Evolutionary conservation across 2,113 vertebrate species (phyloP), one percentile per base, ranked within the genome.

Genomic region (Spilogale gracilis): DNA sequence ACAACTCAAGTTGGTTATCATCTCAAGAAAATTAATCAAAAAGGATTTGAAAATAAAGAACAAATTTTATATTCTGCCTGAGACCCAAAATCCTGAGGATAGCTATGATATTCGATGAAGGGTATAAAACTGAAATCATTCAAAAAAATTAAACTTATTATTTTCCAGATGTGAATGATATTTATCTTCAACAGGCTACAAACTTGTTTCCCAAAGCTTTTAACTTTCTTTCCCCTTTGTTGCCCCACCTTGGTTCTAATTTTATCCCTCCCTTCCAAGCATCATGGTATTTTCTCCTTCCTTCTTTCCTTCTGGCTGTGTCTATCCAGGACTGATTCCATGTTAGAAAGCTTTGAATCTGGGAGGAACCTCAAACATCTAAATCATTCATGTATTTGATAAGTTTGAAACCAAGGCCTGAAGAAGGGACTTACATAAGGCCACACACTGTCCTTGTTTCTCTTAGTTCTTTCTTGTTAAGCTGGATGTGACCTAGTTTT

Each of bases 401-500:
- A 58, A 91, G 43, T 56, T 56, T 82, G 32, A 89, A 89, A 89
- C 30, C 4, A 4, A 88, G 71, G 48, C 63, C 94, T 58, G 48
- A 92, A 71, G 73, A 92, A 76, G 67, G 76, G 38, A 84, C 76
- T 94, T 89, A 79, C n/a, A 89, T 17, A 74, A 90, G 63, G 92
- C 78, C 87, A 71, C 38, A 32, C 0, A 3, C 63, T 91, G 54
- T 48, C 94, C 79, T 79, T 79, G 73, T 92, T 94, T 91, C 95
- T 78, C 84, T 78, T 4, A 0, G 16, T 92, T 95, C 69, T 93
- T 63, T 90, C 50, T 95, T 95, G 91, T 93, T 83, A 93, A 91
- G 43, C 18, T 86, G 79, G 65, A 85, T 38, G 27, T 94, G 65
- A 93, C 81, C 93, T 88, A 67, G 30, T 91, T 97, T 94, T 73